phyloP scores from a whole-genome alignment of 2,888 invertebrate genomes.

The Epirrhoe alternata region DNA sequence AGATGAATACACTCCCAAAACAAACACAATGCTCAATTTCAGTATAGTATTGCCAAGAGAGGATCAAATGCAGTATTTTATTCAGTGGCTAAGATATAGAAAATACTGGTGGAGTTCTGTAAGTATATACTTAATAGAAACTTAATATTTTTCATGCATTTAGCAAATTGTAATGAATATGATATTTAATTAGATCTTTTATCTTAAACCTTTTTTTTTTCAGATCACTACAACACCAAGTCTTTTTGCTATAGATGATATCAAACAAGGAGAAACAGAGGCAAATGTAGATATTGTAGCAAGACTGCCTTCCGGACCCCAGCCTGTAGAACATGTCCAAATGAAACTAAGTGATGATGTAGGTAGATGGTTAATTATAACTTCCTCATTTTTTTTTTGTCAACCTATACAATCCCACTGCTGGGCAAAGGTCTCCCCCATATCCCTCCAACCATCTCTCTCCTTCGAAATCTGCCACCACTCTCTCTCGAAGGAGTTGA shows the following conservation, averaged over 20 bases:
- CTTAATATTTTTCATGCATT: not conserved
- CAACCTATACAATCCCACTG: not conserved
- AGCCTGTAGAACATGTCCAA: slow-evolving; percentile 87
- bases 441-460: too few species aligned
- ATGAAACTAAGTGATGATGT: slow-evolving; percentile 54
- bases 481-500: too few species aligned
- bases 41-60: slow-evolving; percentile 74
- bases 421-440: too few species aligned
- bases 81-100: slow-evolving; percentile 90
- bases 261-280: slow-evolving; percentile 70
- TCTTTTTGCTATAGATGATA: slow-evolving; percentile 87
- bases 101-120: slow-evolving; percentile 95
- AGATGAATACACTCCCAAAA: slow-evolving; percentile 44
- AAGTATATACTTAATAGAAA: slow-evolving; percentile 49
- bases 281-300: slow-evolving; percentile 87
- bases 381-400: slow-evolving; percentile 35
- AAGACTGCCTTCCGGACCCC: slow-evolving; percentile 86
- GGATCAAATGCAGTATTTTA: slow-evolving; percentile 87
- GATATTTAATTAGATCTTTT: too few species aligned
- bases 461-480: too few species aligned
- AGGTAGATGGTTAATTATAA: slow-evolving; percentile 44
- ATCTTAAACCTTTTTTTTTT: slow-evolving; percentile 44
- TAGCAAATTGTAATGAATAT: too few species aligned
- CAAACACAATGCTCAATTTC: slow-evolving; percentile 61
- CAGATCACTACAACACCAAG: slow-evolving; percentile 90